Evolutionary conservation across 2,888 invertebrate genomes (phyloP).

Genomic region (Aspidiotus destructor): DNA sequence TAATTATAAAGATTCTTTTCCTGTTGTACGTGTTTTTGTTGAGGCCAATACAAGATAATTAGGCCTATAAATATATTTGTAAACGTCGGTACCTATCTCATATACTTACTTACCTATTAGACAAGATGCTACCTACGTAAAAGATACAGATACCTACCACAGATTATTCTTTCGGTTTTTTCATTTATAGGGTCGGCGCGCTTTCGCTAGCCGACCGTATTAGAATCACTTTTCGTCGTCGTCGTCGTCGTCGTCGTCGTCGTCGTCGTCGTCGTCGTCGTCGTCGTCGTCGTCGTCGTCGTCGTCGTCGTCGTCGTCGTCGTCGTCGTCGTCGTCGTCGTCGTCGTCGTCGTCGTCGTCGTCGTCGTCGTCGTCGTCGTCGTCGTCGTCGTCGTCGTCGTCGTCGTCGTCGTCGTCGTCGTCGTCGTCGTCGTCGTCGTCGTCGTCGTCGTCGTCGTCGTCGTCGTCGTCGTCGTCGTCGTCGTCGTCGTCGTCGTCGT

Average conservation of each 20-base stretch:
- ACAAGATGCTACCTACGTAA: too few species aligned
- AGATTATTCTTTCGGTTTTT: too few species aligned
- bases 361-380: conserved; percentile 4
- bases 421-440: conserved; percentile 2
- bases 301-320: conserved; percentile 2
- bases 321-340: conserved; percentile 4
- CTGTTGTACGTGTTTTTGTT: too few species aligned
- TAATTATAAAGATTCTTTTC: too few species aligned
- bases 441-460: conserved; percentile 3
- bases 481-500: conserved; percentile 4
- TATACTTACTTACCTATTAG: too few species aligned
- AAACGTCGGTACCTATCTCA: too few species aligned
- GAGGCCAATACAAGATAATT: too few species aligned
- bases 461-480: conserved; percentile 1
- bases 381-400: conserved; percentile 2
- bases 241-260: conserved; percentile 3
- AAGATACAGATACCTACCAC: too few species aligned
- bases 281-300: conserved; percentile 4
- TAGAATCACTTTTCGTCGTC: too few species aligned
- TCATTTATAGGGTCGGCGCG: conserved; percentile 63
- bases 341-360: conserved; percentile 2
- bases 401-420: conserved; percentile 2
- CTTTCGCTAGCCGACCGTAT: too few species aligned
- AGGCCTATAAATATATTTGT: too few species aligned
- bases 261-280: conserved; percentile 4